phyloP scores from a whole-genome alignment of 2,888 invertebrate species.

The Drosophila barbarae region DNA sequence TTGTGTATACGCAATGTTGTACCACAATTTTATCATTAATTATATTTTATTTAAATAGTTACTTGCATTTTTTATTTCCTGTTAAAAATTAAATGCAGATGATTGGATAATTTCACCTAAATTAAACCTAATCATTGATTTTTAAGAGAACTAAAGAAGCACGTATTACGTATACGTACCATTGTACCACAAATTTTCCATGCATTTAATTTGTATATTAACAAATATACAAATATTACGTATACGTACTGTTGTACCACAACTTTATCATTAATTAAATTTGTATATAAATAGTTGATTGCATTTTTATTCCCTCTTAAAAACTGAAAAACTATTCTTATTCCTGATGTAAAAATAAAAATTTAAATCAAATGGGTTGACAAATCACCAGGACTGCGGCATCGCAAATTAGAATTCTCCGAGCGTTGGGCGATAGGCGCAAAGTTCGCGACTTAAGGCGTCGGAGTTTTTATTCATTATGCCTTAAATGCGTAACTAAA shows the following conservation, averaged over 20 bases:
- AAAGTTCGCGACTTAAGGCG: slow-evolving; percentile 19
- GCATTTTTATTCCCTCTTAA: too few species aligned
- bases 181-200: too few species aligned
- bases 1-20: too few species aligned
- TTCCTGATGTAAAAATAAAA: neutral
- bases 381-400: slow-evolving; percentile 7
- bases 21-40: too few species aligned
- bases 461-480: slow-evolving; percentile 64
- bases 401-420: slow-evolving; percentile 22
- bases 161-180: too few species aligned
- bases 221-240: too few species aligned
- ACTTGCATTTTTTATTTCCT: too few species aligned
- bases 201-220: too few species aligned
- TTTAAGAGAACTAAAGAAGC: too few species aligned
- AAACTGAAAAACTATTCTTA: neutral
- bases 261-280: too few species aligned
- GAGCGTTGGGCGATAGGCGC: slow-evolving; percentile 10
- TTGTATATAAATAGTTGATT: neutral
- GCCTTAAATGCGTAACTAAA: slow-evolving; percentile 71
- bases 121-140: neutral
- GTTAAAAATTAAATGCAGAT: neutral
- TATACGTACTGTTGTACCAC: neutral
- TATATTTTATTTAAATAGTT: too few species aligned
- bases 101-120: neutral
- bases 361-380: slow-evolving; percentile 22